Evolutionary conservation across 2,888 invertebrate species (phyloP), one percentile per base, ranked within the genome.

Genomic region (Xestia xanthographa): DNA sequence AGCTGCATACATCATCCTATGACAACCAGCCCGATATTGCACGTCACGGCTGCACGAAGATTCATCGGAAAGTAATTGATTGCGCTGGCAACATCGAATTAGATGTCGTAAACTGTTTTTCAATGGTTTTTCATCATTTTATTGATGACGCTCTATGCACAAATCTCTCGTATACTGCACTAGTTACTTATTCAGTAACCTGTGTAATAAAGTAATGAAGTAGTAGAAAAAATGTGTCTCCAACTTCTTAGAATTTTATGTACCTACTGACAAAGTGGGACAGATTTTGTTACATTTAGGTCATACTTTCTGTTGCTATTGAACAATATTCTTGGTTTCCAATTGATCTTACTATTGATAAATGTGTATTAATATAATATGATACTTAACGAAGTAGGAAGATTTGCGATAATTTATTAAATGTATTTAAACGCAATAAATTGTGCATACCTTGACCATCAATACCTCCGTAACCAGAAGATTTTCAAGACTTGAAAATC

Each of bases 11-110:
- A 72, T 70, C 66, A 83, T 66, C 53, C 48, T 5, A 12, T 50
- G 79, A 62, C 69, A 66, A 22, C n/a, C 45, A 53, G 41, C 26
- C 34, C 38, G 26, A 26, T 41, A 62, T 75, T n/a, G 22, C 71
- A 75, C 58, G 58, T 79, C 75, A 82, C 22, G 5, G 62, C n/a
- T 62, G 53, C 60, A 58, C 20, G 60, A 72, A 74, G 83, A 82
- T 71, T 68, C 45, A 82, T 84, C 73, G 58, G 41, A 70, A 79
- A 84, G n/a, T 60, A 66, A 84, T 84, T 62, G 48, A 69, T 72
- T 68, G 56, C 65, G 43, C 3, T 65, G 14, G 14, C 6, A 63
- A 71, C 56, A 62, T 48, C 22, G 34, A 12, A 14, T 29, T 14
- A 29, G 12, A 34, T 66, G n/a, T 41, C 50, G 50, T 50, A n/a